phyloP scores from a whole-genome alignment of 1,140 invertebrate genomes.

The Limonius californicus region DNA sequence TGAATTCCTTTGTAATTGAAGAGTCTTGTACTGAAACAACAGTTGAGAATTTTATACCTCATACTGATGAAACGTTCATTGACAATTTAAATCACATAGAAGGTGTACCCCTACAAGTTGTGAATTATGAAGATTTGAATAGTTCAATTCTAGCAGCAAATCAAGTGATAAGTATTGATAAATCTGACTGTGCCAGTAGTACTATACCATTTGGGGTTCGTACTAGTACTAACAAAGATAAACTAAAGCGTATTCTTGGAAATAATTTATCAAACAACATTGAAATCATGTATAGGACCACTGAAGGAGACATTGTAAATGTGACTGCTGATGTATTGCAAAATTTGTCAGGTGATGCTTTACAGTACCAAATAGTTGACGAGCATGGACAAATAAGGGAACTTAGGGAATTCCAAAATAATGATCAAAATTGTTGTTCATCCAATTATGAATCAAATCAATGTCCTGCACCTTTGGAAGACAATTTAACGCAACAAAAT shows the following conservation, averaged over 20 bases:
- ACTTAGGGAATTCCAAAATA: conserved; percentile 19
- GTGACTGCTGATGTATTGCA: conserved; percentile 40
- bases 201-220: not conserved
- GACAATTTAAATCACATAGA: conserved; percentile 22
- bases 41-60: conserved; percentile 42
- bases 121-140: conserved; percentile 25
- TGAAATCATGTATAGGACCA: conserved; percentile 43
- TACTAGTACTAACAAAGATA: conserved; percentile 25
- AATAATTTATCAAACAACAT: conserved; percentile 32
- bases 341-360: conserved; percentile 32
- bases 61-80: conserved; percentile 24
- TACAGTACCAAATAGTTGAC: conserved; percentile 41
- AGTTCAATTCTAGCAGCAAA: not conserved
- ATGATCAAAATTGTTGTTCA: not conserved
- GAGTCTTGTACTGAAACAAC: conserved; percentile 41
- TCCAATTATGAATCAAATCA: not conserved
- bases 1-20: conserved; percentile 37
- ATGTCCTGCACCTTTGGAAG: not conserved
- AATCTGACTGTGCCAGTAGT: conserved; percentile 2
- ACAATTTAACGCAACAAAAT: not conserved
- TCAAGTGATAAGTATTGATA: conserved; percentile 16
- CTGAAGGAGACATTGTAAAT: conserved; percentile 38
- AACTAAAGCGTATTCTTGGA: conserved; percentile 37
- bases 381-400: conserved; percentile 39
- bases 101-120: conserved; percentile 21